These are phyloP conservation scores for Lasioglossum leucozonium DNA, from an alignment of 2,888 invertebrate genomes.

Conservation along the genomic window DNA sequence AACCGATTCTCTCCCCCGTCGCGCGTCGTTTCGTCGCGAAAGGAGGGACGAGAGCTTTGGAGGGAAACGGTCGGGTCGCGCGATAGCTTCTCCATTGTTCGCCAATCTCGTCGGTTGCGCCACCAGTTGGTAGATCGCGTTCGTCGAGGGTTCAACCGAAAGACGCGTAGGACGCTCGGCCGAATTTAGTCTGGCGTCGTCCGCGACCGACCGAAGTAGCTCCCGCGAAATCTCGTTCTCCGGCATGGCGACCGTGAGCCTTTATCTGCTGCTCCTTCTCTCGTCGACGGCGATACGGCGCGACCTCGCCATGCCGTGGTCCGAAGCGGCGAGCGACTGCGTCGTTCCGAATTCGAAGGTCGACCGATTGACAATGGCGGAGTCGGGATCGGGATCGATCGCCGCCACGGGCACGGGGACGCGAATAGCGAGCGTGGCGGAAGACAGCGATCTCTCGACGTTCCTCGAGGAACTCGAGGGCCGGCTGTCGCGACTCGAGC, in stretches of 20 bases:
- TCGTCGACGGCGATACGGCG: not conserved
- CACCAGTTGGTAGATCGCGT: conserved; percentile 54
- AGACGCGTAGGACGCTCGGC: not conserved
- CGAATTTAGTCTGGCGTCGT: not conserved
- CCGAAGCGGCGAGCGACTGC: conserved; percentile 20
- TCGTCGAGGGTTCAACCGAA: conserved; percentile 59
- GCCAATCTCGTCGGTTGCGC: conserved; percentile 69
- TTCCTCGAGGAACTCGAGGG: conserved; percentile 76
- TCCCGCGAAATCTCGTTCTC: not conserved
- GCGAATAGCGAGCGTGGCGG: not conserved
- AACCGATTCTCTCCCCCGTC: not conserved
- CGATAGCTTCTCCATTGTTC: conserved; percentile 65
- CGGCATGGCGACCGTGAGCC: conserved; percentile 1
- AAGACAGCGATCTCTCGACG: not conserved
- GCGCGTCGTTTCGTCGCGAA: not conserved
- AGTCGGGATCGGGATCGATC: not conserved
- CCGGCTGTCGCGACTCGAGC: conserved; percentile 85
- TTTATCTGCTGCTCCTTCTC: conserved; percentile 14
- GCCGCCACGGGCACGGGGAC: no score
- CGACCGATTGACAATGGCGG: conserved; percentile 16
- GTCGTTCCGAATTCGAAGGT: conserved; percentile 2
- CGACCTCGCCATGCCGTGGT: not conserved
- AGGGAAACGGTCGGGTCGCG: not conserved
- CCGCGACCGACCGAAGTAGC: conserved; percentile 1
- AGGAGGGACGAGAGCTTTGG: not conserved